Conservation (phyloP, 2,888 invertebrate species). For the Macrophya annulata region DNA sequence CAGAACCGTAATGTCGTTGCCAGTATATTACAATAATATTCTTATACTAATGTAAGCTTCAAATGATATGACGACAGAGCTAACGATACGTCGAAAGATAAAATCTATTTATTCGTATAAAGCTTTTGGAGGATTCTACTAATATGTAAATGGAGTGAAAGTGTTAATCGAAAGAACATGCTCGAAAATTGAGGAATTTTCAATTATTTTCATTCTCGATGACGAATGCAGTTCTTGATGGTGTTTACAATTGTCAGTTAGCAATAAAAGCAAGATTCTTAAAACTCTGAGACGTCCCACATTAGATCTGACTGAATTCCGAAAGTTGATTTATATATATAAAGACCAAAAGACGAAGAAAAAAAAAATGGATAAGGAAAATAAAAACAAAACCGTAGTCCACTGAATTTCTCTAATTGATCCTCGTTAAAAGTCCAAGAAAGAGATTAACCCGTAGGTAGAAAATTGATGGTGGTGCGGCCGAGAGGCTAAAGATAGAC, state of each 20-base stretch:
- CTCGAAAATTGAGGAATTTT: neutral
- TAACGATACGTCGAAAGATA: neutral
- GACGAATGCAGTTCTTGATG: neutral
- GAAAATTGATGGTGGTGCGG: conserved; percentile 46
- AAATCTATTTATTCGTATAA: conserved; percentile 19
- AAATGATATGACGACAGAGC: neutral
- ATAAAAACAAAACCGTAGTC: neutral
- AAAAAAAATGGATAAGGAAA: too few species aligned
- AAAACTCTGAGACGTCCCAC: neutral
- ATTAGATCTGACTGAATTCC: neutral
- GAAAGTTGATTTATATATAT: neutral
- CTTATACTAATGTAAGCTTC: conserved; percentile 16
- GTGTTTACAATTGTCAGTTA: neutral
- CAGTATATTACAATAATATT: conserved; percentile 36
- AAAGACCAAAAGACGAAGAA: neutral
- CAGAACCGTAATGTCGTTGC: conserved; percentile 3
- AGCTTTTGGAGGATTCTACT: neutral
- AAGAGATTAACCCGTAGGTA: conserved; percentile 45
- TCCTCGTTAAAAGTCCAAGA: conserved; percentile 49
- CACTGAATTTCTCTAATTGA: conserved; percentile 41
- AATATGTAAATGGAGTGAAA: conserved; percentile 22
- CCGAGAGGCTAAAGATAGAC: conserved; percentile 36
- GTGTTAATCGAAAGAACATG: neutral
- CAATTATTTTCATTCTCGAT: neutral
- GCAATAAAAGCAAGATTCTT: too few species aligned